Percentiles rank a stretch among this genome's conserved stretches.
phyloP scores from a whole-genome alignment of 2,888 invertebrate genomes.

The Sesia apiformis region DNA sequence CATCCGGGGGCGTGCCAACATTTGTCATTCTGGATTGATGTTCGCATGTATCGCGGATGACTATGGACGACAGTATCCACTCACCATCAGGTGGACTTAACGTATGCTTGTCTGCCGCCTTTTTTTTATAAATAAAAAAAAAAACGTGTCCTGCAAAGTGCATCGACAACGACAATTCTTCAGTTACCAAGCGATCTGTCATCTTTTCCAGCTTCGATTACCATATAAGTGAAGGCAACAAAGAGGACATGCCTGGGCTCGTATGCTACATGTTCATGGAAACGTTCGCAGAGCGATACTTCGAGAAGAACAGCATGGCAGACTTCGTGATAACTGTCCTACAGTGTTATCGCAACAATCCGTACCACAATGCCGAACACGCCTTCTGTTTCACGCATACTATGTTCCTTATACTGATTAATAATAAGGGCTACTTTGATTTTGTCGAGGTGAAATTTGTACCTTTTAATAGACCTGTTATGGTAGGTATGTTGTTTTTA shows the following conservation, averaged over 20 bases:
- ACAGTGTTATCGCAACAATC: conserved; percentile 63
- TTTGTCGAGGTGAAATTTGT: conserved; percentile 49
- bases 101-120: no score
- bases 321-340: conserved; percentile 68
- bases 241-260: conserved; percentile 67
- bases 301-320: conserved; percentile 43
- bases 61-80: no score
- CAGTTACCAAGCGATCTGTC: no score
- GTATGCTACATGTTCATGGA: conserved; percentile 68
- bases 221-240: conserved; percentile 67
- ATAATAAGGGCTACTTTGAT: conserved; percentile 61
- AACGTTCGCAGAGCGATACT: conserved; percentile 49
- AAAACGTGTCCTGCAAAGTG: no score
- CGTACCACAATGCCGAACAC: conserved; percentile 78
- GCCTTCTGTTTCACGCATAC: conserved; percentile 78
- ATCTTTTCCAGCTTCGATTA: conserved; percentile 62
- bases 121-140: no score
- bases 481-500: no score
- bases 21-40: no score
- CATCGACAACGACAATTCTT: no score
- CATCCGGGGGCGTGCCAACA: no score
- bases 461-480: no score
- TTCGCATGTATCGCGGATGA: no score
- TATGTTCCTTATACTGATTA: conserved; percentile 69
- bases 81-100: no score